Evolutionary conservation across 1,140 invertebrate genomes (phyloP).

Genomic region (Coptotermes formosanus): DNA sequence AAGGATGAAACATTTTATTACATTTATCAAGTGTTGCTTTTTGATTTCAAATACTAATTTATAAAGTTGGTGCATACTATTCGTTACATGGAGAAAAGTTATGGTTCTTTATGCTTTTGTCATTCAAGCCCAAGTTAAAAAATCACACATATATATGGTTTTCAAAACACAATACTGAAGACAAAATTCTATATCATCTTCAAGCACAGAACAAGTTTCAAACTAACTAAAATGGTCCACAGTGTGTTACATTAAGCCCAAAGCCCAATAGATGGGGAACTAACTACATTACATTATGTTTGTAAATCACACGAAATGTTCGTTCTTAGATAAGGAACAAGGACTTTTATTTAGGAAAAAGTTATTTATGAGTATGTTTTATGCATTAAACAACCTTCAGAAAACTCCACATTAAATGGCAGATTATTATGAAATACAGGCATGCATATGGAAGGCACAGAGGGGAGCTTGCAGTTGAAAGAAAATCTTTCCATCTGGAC

Average conservation of each 20-base stretch:
- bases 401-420: background rate
- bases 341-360: background rate
- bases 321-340: background rate
- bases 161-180: background rate
- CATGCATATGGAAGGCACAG: background rate
- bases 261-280: background rate
- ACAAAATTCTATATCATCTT: background rate
- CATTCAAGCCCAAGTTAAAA: background rate
- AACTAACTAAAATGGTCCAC: background rate
- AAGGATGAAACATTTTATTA: background rate
- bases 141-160: background rate
- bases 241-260: background rate
- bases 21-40: background rate
- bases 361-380: background rate
- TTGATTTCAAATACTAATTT: background rate
- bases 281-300: background rate
- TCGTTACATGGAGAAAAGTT: background rate
- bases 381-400: background rate
- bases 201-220: background rate
- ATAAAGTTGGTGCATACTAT: background rate
- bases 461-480: background rate
- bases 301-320: background rate
- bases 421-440: background rate
- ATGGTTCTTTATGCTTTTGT: background rate
- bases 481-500: background rate